Base-by-base conservation (phyloP, 2,888 invertebrate species). In the Lypha dubia region DNA sequence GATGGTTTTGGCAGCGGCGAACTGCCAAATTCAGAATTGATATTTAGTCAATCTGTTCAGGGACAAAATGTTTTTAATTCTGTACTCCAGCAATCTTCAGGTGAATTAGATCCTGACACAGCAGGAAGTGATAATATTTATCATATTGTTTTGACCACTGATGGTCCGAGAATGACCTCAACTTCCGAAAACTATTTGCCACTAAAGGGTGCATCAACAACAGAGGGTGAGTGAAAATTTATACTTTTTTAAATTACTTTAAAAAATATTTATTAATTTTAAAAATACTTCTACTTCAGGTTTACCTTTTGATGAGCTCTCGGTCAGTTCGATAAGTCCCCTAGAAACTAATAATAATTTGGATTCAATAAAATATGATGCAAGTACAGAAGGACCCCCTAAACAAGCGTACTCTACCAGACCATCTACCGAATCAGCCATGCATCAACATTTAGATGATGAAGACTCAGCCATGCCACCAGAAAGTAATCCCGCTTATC, bases 401-500 rank as follows among this genome's bases (percentile, higher is more conserved):
- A 88, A 75, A 70, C 24, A 44, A 24, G 79, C 71, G 9, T 65
- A 44, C 17, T 70, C 63, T 13, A 11, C 13, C 11, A 83, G 68
- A 62, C 24, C 83, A 75, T 87, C 83, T 20, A 56, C 86, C 7
- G 77, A 86, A 4, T 38, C 86, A 9, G 58, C 68, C n/a, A 49
- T 86, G 0, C 83, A 85, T 62, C 83, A 86, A n/a, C 89, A 88
- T 62, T 58, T 85, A n/a, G 90, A 90, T 13, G 89, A 89, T 13
- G 91, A 91, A 38, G 91, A 92, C 7, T 88, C 88, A 7, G 88
- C 88, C 35, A 87, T 89, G 28, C 88, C 89, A 22, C 85, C 88
- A 51, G 91, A 91, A 71, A 88, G 89, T 1, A 94, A 94, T 89
- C 94, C 94, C 0, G 93, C 93, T 3, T 94, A 94, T 89, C 94